Evolutionary conservation across 2,797 vertebrate species (phyloP), one percentile per base, ranked within the genome.

Genomic region (Dipus sagitta): DNA sequence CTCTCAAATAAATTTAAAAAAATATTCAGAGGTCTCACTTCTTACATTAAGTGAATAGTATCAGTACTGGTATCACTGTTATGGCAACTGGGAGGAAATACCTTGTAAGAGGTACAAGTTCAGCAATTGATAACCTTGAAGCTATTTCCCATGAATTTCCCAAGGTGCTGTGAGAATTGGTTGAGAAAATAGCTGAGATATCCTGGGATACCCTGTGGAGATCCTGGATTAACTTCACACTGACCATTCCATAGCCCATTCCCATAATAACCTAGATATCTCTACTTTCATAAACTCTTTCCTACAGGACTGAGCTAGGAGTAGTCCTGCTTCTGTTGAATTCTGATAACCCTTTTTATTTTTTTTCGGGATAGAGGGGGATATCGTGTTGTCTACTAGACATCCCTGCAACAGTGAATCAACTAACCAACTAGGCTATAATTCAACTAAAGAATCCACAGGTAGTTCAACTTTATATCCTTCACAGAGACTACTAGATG

Each of bases 381-480:
- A 47, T 47, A 47, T n/a, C 92, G 60, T 79, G 30, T 52, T 82
- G 17, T 70, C 71, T 67, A 71, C 34, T 86, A 86, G 83, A 88
- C 62, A 92, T 86, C 38, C 60, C 38, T 60, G 32, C 23, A 84
- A 85, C 23, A 88, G 65, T 79, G 68, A 87, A 94, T 26, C 38
- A 62, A 92, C 58, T 74, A 76, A 80, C 80, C 2, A 8, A 38
- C 47, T 20, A 54, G 64, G 18, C 77, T 92, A 4, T 74, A 78
- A 89, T 23, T 28, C 30, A 75, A 95, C 23, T n/a, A 42, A 91
- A 83, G 32, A 64, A 71, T 47, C 52, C 70, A 70, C 1, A 62
- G 30, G 26, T 65, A 71, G 83, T 7, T 91, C 65, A 88, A 71
- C 23, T 84, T 62, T 67, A 30, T 26, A 80, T 38, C 86, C 47